phyloP scores from a whole-genome alignment of 2,113 vertebrate genomes.

The Halcyon senegalensis region DNA sequence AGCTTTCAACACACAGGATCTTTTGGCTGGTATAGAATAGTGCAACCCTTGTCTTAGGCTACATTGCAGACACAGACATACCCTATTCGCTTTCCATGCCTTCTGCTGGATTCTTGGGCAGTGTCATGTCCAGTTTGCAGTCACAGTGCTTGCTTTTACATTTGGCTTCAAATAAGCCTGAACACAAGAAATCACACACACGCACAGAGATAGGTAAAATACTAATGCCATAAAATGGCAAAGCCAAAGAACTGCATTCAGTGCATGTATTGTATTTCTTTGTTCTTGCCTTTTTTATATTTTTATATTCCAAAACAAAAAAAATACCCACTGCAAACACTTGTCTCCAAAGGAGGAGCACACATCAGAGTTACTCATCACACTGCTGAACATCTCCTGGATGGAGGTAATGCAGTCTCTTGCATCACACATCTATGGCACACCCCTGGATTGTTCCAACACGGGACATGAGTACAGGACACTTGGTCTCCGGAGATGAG shows the following conservation, averaged over 20 bases:
- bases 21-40: neutral
- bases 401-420: neutral
- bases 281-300: neutral
- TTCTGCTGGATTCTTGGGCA: neutral
- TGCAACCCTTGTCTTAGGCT: neutral
- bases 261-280: neutral
- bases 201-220: neutral
- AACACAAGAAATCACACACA: neutral
- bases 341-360: neutral
- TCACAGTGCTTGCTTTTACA: neutral
- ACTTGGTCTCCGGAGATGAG: neutral
- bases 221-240: neutral
- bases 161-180: neutral
- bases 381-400: neutral
- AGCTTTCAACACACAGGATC: neutral
- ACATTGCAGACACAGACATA: neutral
- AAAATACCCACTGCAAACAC: neutral
- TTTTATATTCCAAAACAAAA: neutral
- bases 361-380: neutral
- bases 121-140: neutral
- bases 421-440: accelerated
- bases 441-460: accelerated
- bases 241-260: neutral
- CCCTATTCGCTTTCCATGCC: neutral
- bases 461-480: neutral